Evolutionary conservation across 2,797 vertebrate genomes (phyloP), one percentile per base, ranked within the genome.

Genomic region (Oreochromis mossambicus): DNA sequence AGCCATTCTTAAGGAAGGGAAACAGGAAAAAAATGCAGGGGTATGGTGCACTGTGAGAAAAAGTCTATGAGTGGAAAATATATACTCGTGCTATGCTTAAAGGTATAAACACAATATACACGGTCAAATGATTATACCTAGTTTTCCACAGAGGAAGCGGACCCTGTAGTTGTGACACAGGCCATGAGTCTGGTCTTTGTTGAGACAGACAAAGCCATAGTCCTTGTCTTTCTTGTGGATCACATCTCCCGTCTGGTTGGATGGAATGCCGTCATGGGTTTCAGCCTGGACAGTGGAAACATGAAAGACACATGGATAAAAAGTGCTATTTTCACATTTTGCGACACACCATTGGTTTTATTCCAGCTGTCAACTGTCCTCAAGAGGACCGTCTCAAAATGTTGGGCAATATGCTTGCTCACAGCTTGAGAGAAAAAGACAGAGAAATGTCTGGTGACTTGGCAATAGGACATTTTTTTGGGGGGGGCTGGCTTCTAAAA

Each of bases 81-180:
- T n/a, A 38, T 7, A 73, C 26, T 24, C 11, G 55, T 9, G 58
- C 38, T 75, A 13, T 1, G 7, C 17, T 50, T 4, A 58, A 6
- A 61, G 4, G 48, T n/a, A 86, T 14, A 19, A 26, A 80, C 13
- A 78, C 4, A 63, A n/a, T 63, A 36, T 63, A n/a, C 58, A n/a
- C 32, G 19, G 58, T 63, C 17, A 1, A 36, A 21, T 36, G 43
- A 19, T 29, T 96, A 1, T 95, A 99, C 98, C 98, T 2, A 97
- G 96, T 92, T 97, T 98, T 80, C 97, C 97, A 38, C 98, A 99
- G 15, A 99, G 97, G 93, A 99, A 99, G 76, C 98, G 97, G 36
- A 99, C 97, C 76, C 95, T 96, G 96, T 98, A 98, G 96, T 95
- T 97, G 82, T 24, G 96, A 92, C 98, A 99, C 86, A 96, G 93